Base-by-base conservation (phyloP, 2,888 invertebrate genomes). In the Tridacna gigas region DNA sequence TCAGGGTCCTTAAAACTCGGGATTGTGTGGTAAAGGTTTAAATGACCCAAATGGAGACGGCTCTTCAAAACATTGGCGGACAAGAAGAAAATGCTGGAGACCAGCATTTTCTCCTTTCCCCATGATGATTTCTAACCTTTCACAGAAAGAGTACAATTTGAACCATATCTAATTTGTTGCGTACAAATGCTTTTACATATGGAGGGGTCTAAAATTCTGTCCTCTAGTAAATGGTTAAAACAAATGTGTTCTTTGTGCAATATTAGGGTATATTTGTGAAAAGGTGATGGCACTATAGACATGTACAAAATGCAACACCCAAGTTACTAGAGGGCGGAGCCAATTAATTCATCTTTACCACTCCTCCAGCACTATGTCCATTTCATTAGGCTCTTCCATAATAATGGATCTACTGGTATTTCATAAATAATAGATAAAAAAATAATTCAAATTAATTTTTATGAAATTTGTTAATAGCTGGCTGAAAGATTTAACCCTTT, bases 301-400 rank as follows among this genome's bases (percentile, higher is more conserved):
- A 37, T 37, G 37, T 37, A 37, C 37, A 37, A 37, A 37, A 56
- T 56, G 56, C 56, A 15, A 56, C 56, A 56, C 56, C 37, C 18
- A 56, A 20, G 20, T 56, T 56, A 56, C 56, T 56, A 56, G 26
- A 66, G 26, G 26, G 28, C 45, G 69, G 69, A 22, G 37, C 45
- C 45, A 69, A 47, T 45, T 12, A 67, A 67, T 45, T 47, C 22
- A 66, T 65, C 61, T 63, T 83, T 83, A 83, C 83, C 83, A 79
- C 15, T 83, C 79, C 51, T 79, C 83, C 73, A 83, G 20, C 7
- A 79, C 61, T 66, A 77, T 51, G 60, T 83, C 83, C 63, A 28
- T 77, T 65, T 83, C 83, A 66, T 80, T 71, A 3, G 71, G 71
- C 18, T 48, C 71, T 25, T 71, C 71, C 11, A 51, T 13, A 20